Conservation (phyloP, 2,113 vertebrate genomes). For the Aptenodytes patagonicus region DNA sequence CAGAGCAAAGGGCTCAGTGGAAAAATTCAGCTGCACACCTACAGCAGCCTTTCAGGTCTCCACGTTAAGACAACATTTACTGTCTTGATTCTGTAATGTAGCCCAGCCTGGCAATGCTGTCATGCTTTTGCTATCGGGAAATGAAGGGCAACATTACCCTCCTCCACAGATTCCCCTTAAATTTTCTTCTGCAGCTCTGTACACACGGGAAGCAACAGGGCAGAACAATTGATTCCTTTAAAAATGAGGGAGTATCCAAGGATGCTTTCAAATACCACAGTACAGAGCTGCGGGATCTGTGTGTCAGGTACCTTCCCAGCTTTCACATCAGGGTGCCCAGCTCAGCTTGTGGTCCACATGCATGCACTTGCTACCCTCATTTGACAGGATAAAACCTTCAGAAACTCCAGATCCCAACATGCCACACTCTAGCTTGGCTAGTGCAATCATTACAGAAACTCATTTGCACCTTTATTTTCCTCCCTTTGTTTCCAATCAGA, state of each 20-base stretch:
- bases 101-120: background rate
- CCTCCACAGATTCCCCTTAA: background rate
- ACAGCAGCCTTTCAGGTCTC: background rate
- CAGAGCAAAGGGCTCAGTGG: background rate
- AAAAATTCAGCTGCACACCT: background rate
- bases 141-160: background rate
- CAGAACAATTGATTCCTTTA: background rate
- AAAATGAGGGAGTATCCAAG: background rate
- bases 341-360: background rate
- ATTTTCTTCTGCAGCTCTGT: background rate
- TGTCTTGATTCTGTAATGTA: background rate
- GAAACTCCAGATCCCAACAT: background rate
- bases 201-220: background rate
- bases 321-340: background rate
- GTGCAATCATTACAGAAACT: background rate
- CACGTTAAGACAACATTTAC: background rate
- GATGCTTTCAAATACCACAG: background rate
- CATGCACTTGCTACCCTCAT: background rate
- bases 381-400: background rate
- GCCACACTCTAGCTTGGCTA: background rate
- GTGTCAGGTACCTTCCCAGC: background rate
- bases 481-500: constrained; percentile 20
- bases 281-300: background rate
- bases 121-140: background rate
- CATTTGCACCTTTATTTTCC: constrained; percentile 17